A percentile compares a stretch with the other conserved stretches of the same genome.
phyloP scores from a whole-genome alignment of 1,140 invertebrate species.

The Cotesia glomerata region DNA sequence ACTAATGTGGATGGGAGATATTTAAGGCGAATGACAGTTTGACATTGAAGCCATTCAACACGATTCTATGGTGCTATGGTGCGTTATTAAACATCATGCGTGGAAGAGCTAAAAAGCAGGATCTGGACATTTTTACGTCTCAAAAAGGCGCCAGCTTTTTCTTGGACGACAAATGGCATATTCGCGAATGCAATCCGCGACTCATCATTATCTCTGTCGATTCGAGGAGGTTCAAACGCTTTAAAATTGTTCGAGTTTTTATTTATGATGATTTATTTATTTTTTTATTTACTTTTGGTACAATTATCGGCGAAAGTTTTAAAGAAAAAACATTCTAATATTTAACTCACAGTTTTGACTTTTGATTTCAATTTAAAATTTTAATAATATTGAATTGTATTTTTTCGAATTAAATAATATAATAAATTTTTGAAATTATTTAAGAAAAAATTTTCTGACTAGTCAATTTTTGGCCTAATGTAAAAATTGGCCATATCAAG shows the following conservation, averaged over 20 bases:
- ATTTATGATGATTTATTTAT: too few species aligned
- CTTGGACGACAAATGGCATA: background rate
- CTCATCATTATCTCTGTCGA: background rate
- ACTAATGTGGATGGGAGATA: background rate
- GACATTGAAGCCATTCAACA: conserved; percentile 19
- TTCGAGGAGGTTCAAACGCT: background rate
- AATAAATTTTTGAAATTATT: too few species aligned
- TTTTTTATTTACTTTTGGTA: too few species aligned
- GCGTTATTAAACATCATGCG: background rate
- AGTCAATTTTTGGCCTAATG: too few species aligned
- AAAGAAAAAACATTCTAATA: too few species aligned
- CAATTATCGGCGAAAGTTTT: too few species aligned
- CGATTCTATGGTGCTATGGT: conserved; percentile 12
- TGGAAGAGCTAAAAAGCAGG: background rate
- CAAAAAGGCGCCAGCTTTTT: conserved; percentile 15
- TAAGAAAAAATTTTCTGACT: too few species aligned
- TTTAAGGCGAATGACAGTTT: conserved; percentile 26
- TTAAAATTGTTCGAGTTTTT: background rate
- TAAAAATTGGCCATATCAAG: too few species aligned
- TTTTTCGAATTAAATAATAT: too few species aligned
- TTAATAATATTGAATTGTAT: too few species aligned
- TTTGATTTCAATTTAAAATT: too few species aligned
- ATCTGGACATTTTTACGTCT: background rate
- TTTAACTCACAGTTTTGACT: too few species aligned
- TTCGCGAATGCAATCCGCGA: background rate